Base-by-base conservation (phyloP, 1,140 invertebrate genomes). In the Diachasma alloeum region DNA sequence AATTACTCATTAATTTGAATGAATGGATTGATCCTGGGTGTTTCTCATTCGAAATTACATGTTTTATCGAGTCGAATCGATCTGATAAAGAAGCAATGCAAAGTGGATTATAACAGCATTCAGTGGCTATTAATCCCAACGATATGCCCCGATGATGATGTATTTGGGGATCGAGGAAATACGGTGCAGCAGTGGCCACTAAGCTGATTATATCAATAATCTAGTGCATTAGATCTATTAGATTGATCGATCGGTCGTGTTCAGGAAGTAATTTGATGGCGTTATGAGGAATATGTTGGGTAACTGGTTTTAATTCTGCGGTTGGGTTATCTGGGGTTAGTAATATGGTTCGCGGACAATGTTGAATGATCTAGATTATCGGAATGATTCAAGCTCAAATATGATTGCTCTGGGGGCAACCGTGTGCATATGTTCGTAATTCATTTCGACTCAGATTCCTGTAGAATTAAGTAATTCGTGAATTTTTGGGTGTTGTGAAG, bases 181-280 rank as follows among this genome's bases (percentile, higher is more conserved):
- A 39, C 53, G 3, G 56, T 10, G 72, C n/a, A 63, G n/a, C 56
- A 63, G 26, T 63, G 26, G 53, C 72, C 48, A 63, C 71, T 63
- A 63, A 73, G 72, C 53, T 73, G 48, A 63, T 31, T 73, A 63
- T 22, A 73, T 63, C 72, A 63, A 63, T 63, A 63, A 63, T 63
- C 59, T 63, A 1, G 0, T 3, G 59, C 10, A 63, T 63, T 31
- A 63, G 59, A 63, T 63, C 19, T 72, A 17, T 48, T 53, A 63
- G 53, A 63, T 63, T 63, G 72, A 63, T 63, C 53, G 72, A 36
- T 73, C 22, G 24, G 31, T 37, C 48, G 13, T 72, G 48, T 56
- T 39, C 69, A 71, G 69, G 42, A 72, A 72, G 70, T 36, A 24
- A 72, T 72, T 56, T 17, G 15, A 36, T 44, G 48, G 48, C 15